phyloP scores from a whole-genome alignment of 2,888 invertebrate genomes.

The Lypha dubia region DNA sequence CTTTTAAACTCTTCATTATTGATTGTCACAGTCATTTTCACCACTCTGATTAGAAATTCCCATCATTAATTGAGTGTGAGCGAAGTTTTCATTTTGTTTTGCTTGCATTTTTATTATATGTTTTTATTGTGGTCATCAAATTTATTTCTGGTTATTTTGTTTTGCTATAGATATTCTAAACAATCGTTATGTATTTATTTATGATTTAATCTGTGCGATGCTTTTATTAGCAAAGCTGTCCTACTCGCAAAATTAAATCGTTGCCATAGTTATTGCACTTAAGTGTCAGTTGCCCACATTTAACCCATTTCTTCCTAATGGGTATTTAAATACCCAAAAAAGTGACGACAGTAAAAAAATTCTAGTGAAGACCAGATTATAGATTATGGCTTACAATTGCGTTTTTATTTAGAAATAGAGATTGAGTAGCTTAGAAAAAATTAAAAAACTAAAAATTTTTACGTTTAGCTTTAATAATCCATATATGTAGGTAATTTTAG shows the following conservation, averaged over 20 bases:
- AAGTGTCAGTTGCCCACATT: background rate
- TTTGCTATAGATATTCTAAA: conserved; percentile 71
- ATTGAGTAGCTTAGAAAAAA: too few relatives aligned
- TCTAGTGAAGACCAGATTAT: too few relatives aligned
- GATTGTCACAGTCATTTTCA: conserved; percentile 23
- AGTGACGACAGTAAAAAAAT: too few relatives aligned
- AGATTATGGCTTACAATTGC: too few relatives aligned
- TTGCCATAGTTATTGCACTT: background rate
- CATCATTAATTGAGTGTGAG: conserved; percentile 34
- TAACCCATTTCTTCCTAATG: too few relatives aligned
- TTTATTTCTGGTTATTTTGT: conserved; percentile 65
- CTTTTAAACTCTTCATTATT: conserved; percentile 1
- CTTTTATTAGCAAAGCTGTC: background rate
- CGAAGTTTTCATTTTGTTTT: conserved; percentile 32
- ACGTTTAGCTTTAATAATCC: too few relatives aligned
- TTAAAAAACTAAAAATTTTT: too few relatives aligned
- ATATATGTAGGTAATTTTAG: too few relatives aligned
- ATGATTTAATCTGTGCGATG: background rate
- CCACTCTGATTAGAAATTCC: conserved; percentile 28
- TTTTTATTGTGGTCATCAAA: conserved; percentile 65
- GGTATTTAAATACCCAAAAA: too few relatives aligned
- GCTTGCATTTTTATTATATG: conserved; percentile 39
- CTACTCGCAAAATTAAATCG: background rate
- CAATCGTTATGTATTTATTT: conserved; percentile 24
- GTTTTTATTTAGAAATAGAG: too few relatives aligned